Evolutionary conservation across 2,797 vertebrate genomes (phyloP).

Genomic region (Rhinella marina): DNA sequence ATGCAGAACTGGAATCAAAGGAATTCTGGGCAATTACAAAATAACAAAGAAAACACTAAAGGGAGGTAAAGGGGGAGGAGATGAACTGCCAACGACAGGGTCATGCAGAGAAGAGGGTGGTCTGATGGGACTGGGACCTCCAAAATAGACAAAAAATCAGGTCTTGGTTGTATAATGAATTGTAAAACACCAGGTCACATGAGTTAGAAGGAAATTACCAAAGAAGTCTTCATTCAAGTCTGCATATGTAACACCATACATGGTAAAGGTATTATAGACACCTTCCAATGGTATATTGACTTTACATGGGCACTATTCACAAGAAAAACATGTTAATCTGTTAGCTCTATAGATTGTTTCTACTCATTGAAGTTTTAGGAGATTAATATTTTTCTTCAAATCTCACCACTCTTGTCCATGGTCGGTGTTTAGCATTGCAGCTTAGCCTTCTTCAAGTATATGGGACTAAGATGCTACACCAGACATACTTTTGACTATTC

Average conservation of each 20-base stretch:
- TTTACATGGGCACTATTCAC: too few species aligned
- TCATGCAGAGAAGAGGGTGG: slow-evolving; percentile 26
- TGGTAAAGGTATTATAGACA: too few species aligned
- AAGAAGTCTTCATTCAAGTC: neutral
- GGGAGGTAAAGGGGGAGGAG: slow-evolving; percentile 51
- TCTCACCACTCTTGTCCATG: too few species aligned
- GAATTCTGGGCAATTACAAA: slow-evolving; percentile 49
- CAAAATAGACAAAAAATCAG: slow-evolving; percentile 2
- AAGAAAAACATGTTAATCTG: too few species aligned
- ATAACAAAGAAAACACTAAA: slow-evolving; percentile 52
- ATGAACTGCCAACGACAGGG: slow-evolving; percentile 43
- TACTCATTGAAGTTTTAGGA: too few species aligned
- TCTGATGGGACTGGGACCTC: slow-evolving; percentile 1
- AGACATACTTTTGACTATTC: too few species aligned
- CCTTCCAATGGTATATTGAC: too few species aligned
- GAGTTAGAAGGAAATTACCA: neutral
- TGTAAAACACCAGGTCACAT: neutral
- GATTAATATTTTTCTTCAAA: too few species aligned
- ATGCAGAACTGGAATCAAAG: slow-evolving; percentile 20
- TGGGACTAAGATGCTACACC: too few species aligned
- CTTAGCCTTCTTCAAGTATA: too few species aligned
- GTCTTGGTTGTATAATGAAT: neutral
- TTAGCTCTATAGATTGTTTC: too few species aligned
- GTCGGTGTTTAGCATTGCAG: too few species aligned
- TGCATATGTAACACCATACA: neutral